These are phyloP conservation scores for Liolophura sinensis DNA, from an alignment of 1,140 invertebrate genomes.

Conservation along the genomic window DNA sequence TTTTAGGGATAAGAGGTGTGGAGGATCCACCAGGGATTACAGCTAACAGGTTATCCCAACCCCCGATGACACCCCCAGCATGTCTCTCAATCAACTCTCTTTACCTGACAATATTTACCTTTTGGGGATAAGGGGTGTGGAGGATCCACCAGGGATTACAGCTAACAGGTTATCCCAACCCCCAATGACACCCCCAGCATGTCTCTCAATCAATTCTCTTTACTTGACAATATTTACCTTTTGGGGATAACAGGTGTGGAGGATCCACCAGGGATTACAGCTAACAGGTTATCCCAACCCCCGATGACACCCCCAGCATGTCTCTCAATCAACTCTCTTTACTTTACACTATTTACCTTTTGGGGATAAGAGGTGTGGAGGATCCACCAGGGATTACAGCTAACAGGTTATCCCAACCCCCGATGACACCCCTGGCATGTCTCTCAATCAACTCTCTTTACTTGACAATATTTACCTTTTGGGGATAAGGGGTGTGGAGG, in stretches of 20 bases:
- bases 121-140: too few species aligned
- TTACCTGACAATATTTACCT: too few species aligned
- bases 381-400: slow-evolving; percentile 97
- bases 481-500: slow-evolving; percentile 97
- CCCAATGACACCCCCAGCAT: too few species aligned
- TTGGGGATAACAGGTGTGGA: too few species aligned
- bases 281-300: too few species aligned
- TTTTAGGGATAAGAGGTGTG: slow-evolving; percentile 97
- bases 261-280: too few species aligned
- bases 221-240: too few species aligned
- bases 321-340: too few species aligned
- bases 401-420: slow-evolving; percentile 97
- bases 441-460: neutral
- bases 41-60: slow-evolving; percentile 98
- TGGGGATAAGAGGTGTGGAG: slow-evolving; percentile 94
- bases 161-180: too few species aligned
- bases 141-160: too few species aligned
- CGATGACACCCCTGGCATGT: slow-evolving; percentile 92
- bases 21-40: slow-evolving; percentile 99
- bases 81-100: slow-evolving; percentile 95
- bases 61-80: slow-evolving; percentile 93
- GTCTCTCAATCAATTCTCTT: too few species aligned
- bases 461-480: slow-evolving; percentile 70
- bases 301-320: too few species aligned
- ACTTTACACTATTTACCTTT: slow-evolving; percentile 66